A percentile compares a stretch with the other conserved stretches of the same genome.
These are phyloP conservation scores for Drosophila littoralis DNA, from an alignment of 1,140 invertebrate genomes.

Conservation along the genomic window DNA sequence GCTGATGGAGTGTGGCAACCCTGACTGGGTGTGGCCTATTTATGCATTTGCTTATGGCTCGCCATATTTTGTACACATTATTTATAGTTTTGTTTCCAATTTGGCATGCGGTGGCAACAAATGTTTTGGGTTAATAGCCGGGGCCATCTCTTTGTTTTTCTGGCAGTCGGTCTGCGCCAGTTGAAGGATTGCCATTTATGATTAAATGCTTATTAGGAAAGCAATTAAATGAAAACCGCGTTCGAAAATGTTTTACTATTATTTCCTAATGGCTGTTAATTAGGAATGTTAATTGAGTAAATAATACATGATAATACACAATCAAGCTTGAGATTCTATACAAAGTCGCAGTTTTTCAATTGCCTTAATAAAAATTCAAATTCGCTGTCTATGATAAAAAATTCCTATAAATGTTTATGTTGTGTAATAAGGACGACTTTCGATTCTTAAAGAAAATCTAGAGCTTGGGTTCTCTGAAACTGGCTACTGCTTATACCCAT, in stretches of 20 bases:
- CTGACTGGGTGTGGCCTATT: slow-evolving; percentile 42
- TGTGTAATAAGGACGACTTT: too few relatives aligned
- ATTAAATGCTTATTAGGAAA: slow-evolving; percentile 6
- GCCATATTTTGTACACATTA: slow-evolving; percentile 71
- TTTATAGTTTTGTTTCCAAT: slow-evolving; percentile 66
- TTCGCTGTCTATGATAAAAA: too few relatives aligned
- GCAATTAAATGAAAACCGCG: slow-evolving; percentile 5
- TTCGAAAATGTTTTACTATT: background rate
- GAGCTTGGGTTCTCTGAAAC: too few relatives aligned
- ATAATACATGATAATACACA: too few relatives aligned
- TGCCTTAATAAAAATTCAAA: too few relatives aligned
- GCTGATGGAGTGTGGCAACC: slow-evolving; percentile 15
- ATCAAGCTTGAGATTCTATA: too few relatives aligned
- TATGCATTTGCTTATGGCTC: slow-evolving; percentile 48
- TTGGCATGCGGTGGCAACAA: slow-evolving; percentile 47
- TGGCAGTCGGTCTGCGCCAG: background rate
- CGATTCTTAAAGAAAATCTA: too few relatives aligned
- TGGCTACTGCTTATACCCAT: too few relatives aligned
- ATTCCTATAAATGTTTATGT: too few relatives aligned
- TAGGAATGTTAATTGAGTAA: too few relatives aligned
- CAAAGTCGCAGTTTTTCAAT: too few relatives aligned
- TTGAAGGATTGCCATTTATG: slow-evolving; percentile 5
- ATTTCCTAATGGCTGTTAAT: background rate
- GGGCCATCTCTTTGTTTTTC: slow-evolving; percentile 27
- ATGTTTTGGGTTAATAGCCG: slow-evolving; percentile 65